Evolutionary conservation across 2,888 invertebrate species (phyloP).

Genomic region (Tortricodes alternella): DNA sequence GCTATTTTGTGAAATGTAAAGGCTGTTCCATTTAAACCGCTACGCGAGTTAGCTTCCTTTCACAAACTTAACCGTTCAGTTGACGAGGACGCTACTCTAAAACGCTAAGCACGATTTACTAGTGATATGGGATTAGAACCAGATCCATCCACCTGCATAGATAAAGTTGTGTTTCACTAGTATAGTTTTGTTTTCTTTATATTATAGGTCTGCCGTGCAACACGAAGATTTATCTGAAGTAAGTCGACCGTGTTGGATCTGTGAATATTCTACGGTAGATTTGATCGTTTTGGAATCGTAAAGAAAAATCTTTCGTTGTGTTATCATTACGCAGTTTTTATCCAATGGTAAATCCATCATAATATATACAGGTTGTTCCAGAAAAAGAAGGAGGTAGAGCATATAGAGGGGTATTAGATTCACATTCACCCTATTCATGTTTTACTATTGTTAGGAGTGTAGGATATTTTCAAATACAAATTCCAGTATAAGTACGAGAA

Average conservation of each 20-base stretch:
- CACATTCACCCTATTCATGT: too few species aligned
- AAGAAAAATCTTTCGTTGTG: too few species aligned
- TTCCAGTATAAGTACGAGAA: too few species aligned
- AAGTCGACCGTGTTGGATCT: neutral
- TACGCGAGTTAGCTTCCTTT: neutral
- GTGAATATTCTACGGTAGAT: neutral
- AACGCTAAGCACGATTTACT: constrained; percentile 7
- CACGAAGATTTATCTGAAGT: constrained; percentile 14
- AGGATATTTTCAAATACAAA: too few species aligned
- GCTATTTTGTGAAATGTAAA: neutral
- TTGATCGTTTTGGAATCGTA: neutral
- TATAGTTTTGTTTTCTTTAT: constrained; percentile 25
- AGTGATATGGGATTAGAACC: neutral
- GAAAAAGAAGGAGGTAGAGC: too few species aligned
- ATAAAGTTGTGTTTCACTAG: constrained; percentile 8
- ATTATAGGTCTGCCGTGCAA: constrained; percentile 4
- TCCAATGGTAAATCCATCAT: too few species aligned
- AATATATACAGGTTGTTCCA: too few species aligned
- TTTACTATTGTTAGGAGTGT: too few species aligned
- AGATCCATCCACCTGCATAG: constrained; percentile 5
- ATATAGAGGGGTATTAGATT: too few species aligned
- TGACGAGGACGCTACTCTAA: constrained; percentile 7
- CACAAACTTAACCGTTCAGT: constrained; percentile 21
- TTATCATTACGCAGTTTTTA: neutral
- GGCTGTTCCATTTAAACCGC: neutral